A percentile compares a stretch with the other conserved stretches of the same genome.
Conservation (phyloP, 1,140 invertebrate species). For the Popillia japonica region DNA sequence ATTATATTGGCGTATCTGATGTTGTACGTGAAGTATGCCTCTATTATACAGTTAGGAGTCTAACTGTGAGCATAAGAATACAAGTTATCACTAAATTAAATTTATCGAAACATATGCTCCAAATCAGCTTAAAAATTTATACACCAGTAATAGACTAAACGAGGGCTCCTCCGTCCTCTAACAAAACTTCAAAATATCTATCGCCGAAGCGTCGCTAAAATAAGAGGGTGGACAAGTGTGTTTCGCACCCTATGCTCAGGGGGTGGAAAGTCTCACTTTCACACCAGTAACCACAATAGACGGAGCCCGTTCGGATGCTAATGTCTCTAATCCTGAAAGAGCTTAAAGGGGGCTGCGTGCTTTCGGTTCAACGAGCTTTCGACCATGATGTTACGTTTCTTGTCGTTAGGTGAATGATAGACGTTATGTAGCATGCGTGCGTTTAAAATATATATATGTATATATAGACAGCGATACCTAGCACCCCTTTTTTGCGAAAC, state of each 20-base stretch:
- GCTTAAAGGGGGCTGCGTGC: not conserved
- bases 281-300: conserved; percentile 4
- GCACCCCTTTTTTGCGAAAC: no score
- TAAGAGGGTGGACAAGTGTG: not conserved
- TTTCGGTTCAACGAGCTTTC: not conserved
- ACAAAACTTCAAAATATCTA: not conserved
- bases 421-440: not conserved
- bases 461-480: no score
- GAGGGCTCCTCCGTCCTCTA: not conserved
- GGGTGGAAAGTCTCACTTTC: conserved; percentile 9
- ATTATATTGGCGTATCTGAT: no score
- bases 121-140: not conserved
- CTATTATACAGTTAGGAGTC: no score
- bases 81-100: not conserved
- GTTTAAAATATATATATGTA: no score
- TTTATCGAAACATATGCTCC: not conserved
- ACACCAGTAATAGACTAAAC: not conserved
- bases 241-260: not conserved
- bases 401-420: not conserved
- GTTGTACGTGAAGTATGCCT: no score
- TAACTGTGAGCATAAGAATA: no score
- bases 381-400: not conserved
- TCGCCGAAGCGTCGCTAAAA: not conserved
- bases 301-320: not conserved
- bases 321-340: conserved; percentile 4